Conservation (phyloP, 1,140 invertebrate genomes). For the Spodoptera frugiperda region DNA sequence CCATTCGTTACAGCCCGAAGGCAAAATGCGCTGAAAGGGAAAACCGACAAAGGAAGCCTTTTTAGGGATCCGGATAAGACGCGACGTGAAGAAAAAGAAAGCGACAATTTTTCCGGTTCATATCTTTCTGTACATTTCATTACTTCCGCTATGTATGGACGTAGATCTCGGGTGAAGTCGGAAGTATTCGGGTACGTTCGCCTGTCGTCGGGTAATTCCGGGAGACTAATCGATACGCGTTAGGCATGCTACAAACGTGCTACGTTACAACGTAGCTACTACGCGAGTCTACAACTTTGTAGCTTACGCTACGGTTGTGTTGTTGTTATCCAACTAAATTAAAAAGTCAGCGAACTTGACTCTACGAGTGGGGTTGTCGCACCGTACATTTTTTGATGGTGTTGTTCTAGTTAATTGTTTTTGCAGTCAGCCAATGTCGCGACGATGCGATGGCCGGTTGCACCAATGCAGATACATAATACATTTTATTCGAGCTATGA, state of each 20-base stretch:
- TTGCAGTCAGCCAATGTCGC: conserved; percentile 49
- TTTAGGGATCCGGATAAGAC: conserved; percentile 68
- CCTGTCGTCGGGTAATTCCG: conserved; percentile 64
- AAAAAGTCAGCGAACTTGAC: conserved; percentile 66
- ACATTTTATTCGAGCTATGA: conserved; percentile 58
- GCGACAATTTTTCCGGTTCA: conserved; percentile 84
- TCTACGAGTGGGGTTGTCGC: conserved; percentile 46
- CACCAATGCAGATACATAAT: conserved; percentile 14
- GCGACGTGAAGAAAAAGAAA: conserved; percentile 77
- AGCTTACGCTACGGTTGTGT: conserved; percentile 74
- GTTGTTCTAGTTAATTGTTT: conserved; percentile 62
- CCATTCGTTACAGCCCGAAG: conserved; percentile 55
- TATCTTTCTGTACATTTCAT: conserved; percentile 85
- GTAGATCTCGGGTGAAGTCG: conserved; percentile 63
- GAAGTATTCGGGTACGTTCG: conserved; percentile 67
- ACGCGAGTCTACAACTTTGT: conserved; percentile 74
- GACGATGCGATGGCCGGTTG: background rate
- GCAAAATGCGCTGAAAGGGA: conserved; percentile 64
- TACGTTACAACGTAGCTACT: conserved; percentile 75
- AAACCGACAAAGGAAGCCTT: conserved; percentile 68
- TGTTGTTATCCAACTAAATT: conserved; percentile 67
- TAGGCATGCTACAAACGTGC: conserved; percentile 72
- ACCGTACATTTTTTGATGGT: background rate
- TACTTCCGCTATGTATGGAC: conserved; percentile 83
- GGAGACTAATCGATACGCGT: conserved; percentile 79